Percentiles rank a stretch among this genome's conserved stretches.
These are phyloP conservation scores for Vanessa atalanta DNA, from an alignment of 1,140 invertebrate species.

Conservation along the genomic window DNA sequence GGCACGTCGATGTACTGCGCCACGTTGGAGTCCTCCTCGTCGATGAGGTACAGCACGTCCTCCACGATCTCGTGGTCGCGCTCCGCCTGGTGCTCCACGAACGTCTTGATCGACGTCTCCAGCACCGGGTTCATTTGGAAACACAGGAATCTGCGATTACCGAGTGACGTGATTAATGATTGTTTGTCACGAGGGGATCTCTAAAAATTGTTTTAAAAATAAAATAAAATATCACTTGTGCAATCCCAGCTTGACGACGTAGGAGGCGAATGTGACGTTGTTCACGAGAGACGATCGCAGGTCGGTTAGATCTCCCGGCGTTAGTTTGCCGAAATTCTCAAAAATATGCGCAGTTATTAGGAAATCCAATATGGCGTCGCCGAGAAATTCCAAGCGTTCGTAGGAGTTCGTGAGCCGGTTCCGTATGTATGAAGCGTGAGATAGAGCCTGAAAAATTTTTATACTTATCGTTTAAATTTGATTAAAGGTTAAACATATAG, in stretches of 20 bases:
- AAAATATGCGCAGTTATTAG: slow-evolving; percentile 94
- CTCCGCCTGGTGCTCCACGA: slow-evolving; percentile 89
- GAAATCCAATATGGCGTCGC: slow-evolving; percentile 97
- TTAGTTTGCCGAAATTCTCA: slow-evolving; percentile 85
- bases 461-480: no score
- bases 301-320: slow-evolving; percentile 94
- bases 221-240: slow-evolving; percentile 81
- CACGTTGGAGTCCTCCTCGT: slow-evolving; percentile 85
- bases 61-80: slow-evolving; percentile 82
- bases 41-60: slow-evolving; percentile 83
- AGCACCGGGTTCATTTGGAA: slow-evolving; percentile 83
- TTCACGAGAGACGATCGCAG: slow-evolving; percentile 96
- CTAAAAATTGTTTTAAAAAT: not conserved
- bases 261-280: slow-evolving; percentile 95
- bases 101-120: slow-evolving; percentile 86
- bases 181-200: no score
- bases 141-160: slow-evolving; percentile 81
- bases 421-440: slow-evolving; percentile 94
- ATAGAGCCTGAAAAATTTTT: slow-evolving; percentile 86
- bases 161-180: not conserved
- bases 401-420: slow-evolving; percentile 95
- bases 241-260: slow-evolving; percentile 92
- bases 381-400: slow-evolving; percentile 96
- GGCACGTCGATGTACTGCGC: slow-evolving; percentile 93
- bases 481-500: no score